Evolutionary conservation across 2,888 invertebrate genomes (phyloP).

Genomic region (Sarcophaga caerulescens): DNA sequence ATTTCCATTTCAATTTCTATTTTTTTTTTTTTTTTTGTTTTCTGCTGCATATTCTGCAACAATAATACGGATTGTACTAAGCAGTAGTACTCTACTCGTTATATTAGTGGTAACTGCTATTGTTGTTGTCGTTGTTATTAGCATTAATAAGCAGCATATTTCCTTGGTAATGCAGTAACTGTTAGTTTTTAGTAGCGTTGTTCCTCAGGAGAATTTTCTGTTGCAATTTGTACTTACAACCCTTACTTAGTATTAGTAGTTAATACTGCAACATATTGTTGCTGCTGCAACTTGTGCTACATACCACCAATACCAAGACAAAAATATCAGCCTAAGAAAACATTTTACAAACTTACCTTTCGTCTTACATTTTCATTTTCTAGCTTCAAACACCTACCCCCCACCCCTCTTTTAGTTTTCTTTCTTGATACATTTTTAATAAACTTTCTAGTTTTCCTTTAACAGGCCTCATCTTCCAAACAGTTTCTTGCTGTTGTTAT

Average conservation of each 20-base stretch:
- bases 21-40: too few species aligned
- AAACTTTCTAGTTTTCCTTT: constrained; percentile 24
- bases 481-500: neutral
- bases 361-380: neutral
- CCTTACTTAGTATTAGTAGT: too few species aligned
- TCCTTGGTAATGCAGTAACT: neutral
- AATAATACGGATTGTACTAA: too few species aligned
- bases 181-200: neutral
- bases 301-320: neutral
- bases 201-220: neutral
- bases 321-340: constrained; percentile 19
- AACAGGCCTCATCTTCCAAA: neutral
- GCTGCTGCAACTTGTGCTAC: neutral
- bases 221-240: too few species aligned
- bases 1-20: too few species aligned
- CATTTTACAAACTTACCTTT: constrained; percentile 31
- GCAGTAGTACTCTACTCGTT: neutral
- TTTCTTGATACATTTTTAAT: constrained; percentile 53
- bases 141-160: constrained; percentile 62
- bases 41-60: too few species aligned
- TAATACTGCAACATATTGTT: too few species aligned
- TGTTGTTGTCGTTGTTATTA: constrained; percentile 40
- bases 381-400: too few species aligned
- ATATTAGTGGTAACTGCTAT: neutral
- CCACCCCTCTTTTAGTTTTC: neutral